Base-by-base conservation (phyloP, 2,113 vertebrate genomes). In the Channa maculata region DNA sequence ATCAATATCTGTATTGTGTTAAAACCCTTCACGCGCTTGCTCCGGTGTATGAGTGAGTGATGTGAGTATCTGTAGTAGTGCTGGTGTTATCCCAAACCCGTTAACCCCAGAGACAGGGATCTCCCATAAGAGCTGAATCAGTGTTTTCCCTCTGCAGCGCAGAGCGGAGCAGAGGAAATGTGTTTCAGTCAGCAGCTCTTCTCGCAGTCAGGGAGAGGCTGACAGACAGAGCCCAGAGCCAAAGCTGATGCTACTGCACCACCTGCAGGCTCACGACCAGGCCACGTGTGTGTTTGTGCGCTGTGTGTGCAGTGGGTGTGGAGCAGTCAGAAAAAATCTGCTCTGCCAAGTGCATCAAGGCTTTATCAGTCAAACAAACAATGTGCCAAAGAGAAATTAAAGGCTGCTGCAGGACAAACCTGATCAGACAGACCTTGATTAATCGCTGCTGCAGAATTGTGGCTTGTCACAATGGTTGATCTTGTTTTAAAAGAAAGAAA, bases 211-310 rank as follows among this genome's bases (percentile, higher is more conserved):
- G 86, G 76, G 79, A 83, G 87, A 88, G 79, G 86, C 81, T 38
- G 43, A 43, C 60, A 43, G 65, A 64, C 79, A 62, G 77, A 73
- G 75, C 81, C 72, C 71, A 5, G 5, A 77, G 85, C 71, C 81
- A 93, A 94, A 93, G 90, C 80, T 94, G 92, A 89, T 91, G 90
- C 84, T 87, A 94, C 90, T 92, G 92, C 94, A 86, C 94, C 94
- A 94, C 93, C 94, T 94, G 91, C 93, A 95, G 94, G 94, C 86
- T 52, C 68, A 33, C 36, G 1, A 58, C 68, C 77, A 83, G 11
- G 85, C 46, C 66, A 6, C 60, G 79, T 8, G 36, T 9, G 49
- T 36, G 41, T 53, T 14, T 15, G 8, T 59, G 14, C 61, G 52
- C 58, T 65, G 15, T 63, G 38, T 44, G 34, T n/a, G 13, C 68